phyloP scores from a whole-genome alignment of 1,140 invertebrate species.

The Ceratina australensis region DNA sequence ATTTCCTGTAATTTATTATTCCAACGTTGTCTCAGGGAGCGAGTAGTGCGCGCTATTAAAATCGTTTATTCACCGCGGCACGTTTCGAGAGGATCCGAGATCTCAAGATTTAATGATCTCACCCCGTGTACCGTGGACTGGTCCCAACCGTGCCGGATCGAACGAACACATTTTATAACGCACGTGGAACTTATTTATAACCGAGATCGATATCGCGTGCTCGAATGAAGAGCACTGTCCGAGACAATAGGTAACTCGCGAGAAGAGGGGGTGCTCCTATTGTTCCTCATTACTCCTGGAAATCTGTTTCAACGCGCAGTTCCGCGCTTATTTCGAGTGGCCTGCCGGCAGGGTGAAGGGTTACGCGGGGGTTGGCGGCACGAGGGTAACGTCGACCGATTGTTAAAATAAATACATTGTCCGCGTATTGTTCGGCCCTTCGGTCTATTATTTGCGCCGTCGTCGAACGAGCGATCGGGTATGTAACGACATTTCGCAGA shows the following conservation, averaged over 20 bases:
- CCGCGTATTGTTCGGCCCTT: conserved; percentile 25
- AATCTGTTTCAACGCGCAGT: conserved; percentile 25
- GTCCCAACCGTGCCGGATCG: too few relatives aligned
- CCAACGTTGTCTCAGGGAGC: conserved; percentile 20
- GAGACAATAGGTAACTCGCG: background rate
- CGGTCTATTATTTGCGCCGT: conserved; percentile 26
- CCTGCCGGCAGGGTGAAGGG: conserved; percentile 2
- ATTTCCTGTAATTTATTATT: conserved; percentile 54
- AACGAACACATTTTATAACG: background rate
- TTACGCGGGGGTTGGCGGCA: background rate
- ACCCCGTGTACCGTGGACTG: too few relatives aligned
- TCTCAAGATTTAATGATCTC: background rate
- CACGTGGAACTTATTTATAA: background rate
- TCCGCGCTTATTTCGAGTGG: conserved; percentile 38
- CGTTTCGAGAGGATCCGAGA: background rate
- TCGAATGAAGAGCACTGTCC: background rate
- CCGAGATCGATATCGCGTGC: too few relatives aligned
- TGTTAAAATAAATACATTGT: conserved; percentile 40
- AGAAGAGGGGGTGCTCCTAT: background rate
- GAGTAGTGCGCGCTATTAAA: background rate
- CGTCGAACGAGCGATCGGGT: conserved; percentile 17
- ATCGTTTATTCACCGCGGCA: background rate
- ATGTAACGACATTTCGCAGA: conserved; percentile 42
- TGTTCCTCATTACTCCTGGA: conserved; percentile 19
- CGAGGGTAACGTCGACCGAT: conserved; percentile 11